Conservation (phyloP, 92 coral and sea anemone genomes). For the Montipora capitata region DNA sequence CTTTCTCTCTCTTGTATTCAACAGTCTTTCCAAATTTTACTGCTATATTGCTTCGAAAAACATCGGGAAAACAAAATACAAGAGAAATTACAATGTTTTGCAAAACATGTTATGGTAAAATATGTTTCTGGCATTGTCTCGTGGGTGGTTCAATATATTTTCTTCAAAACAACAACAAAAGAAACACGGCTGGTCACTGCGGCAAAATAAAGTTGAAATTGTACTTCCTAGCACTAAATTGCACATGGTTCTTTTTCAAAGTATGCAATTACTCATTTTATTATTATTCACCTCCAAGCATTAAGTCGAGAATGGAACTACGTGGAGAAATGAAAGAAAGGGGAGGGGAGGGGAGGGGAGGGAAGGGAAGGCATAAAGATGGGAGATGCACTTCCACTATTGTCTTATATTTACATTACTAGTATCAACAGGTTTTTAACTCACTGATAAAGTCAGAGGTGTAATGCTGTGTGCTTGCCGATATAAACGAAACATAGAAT, state of each 20-base stretch:
- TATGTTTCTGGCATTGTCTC: neutral
- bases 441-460: too few species aligned
- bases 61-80: neutral
- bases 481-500: too few species aligned
- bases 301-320: too few species aligned
- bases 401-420: neutral
- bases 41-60: neutral
- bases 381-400: neutral
- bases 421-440: neutral
- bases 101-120: neutral
- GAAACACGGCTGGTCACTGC: neutral
- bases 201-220: neutral
- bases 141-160: neutral
- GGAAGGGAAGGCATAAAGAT: neutral
- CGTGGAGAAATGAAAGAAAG: too few species aligned
- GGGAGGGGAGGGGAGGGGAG: neutral
- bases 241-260: neutral
- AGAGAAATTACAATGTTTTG: neutral
- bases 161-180: neutral
- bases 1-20: neutral
- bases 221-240: neutral
- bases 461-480: too few species aligned
- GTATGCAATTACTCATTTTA: too few species aligned
- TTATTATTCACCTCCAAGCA: too few species aligned
- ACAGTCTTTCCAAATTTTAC: neutral